Evolutionary conservation across 2,797 vertebrate species (phyloP), one percentile per base, ranked within the genome.

Genomic region (Eidolon dupreanum): DNA sequence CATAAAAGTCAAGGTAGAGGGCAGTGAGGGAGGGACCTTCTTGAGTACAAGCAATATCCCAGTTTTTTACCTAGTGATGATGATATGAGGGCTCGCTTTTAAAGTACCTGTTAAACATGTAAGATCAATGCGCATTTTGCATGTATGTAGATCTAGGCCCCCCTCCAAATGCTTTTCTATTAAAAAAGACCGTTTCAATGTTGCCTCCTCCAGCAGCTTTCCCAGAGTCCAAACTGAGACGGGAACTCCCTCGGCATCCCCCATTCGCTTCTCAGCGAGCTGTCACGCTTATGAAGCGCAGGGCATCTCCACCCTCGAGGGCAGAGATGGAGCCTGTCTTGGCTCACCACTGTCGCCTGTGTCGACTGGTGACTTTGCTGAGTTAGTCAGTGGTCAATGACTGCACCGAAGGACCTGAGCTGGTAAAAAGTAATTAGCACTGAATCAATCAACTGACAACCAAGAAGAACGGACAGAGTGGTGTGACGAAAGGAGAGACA

Each of bases 381-480:
- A 49, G 49, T 49, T 49, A 49, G 15, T 49, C 49, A 49, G 1
- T 16, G 49, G 49, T 16, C 49, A 49, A 4, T 49, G 65, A 36
- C 8, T 65, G n/a, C 36, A 38, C 26, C 66, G 61, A 84, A 87
- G 36, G n/a, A 88, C 33, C 46, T 43, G 15, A 71, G 59, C 12
- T 87, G 65, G 36, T 53, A 31, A 96, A 81, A 71, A 68, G 22
- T 49, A 57, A 66, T 86, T 57, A 86, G 53, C 49, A 57, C 70
- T 38, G 17, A 81, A 61, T 49, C 57, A 28, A 73, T 51, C 83
- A 79, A 51, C 0, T 41, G 38, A 28, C 19, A 77, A 41, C 51
- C 81, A 59, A 43, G 5, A 75, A 95, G 71, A 84, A 66, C 0
- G 38, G 3, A 28, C 41, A 28, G 26, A 91, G 17, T 13, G 46